A percentile compares a stretch with the other conserved stretches of the same genome.
phyloP scores from a whole-genome alignment of 1,140 invertebrate species.

The Drosophila melanica region DNA sequence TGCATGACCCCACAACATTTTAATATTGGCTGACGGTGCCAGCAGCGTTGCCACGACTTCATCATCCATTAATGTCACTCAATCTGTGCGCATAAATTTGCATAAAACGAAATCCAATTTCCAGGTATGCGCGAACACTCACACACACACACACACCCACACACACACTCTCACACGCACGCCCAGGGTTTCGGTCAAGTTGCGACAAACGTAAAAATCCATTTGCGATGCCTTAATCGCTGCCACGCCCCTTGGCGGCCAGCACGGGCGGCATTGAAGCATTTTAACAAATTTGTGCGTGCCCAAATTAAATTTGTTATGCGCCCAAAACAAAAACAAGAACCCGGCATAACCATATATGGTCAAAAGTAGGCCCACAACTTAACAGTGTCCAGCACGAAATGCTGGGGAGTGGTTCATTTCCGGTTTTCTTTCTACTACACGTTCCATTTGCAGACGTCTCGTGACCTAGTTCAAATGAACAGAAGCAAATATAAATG shows the following conservation, averaged over 20 bases:
- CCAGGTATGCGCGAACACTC: conserved; percentile 31
- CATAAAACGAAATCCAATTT: conserved; percentile 80
- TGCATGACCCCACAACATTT: conserved; percentile 5
- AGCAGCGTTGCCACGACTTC: conserved; percentile 52
- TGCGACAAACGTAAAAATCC: conserved; percentile 40
- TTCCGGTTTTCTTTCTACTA: neutral
- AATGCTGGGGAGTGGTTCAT: neutral
- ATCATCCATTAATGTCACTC: conserved; percentile 81
- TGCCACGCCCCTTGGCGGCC: conserved; percentile 31
- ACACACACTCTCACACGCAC: conserved; percentile 13
- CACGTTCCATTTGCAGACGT: neutral
- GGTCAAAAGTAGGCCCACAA: conserved; percentile 4
- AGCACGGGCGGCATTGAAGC: conserved; percentile 21
- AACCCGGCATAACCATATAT: conserved; percentile 21
- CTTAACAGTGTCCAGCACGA: neutral
- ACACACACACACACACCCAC: conserved; percentile 7
- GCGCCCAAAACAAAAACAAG: conserved; percentile 14
- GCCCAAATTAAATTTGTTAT: conserved; percentile 70
- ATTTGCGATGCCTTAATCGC: conserved; percentile 57
- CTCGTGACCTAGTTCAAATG: too few species aligned
- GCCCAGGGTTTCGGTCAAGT: neutral
- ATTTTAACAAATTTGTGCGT: conserved; percentile 50
- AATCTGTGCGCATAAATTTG: conserved; percentile 81
- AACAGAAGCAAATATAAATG: too few species aligned
- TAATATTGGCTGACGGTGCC: conserved; percentile 7